These are phyloP conservation scores for Orchestes rusci DNA, from an alignment of 2,888 invertebrate genomes.

Conservation along the genomic window DNA sequence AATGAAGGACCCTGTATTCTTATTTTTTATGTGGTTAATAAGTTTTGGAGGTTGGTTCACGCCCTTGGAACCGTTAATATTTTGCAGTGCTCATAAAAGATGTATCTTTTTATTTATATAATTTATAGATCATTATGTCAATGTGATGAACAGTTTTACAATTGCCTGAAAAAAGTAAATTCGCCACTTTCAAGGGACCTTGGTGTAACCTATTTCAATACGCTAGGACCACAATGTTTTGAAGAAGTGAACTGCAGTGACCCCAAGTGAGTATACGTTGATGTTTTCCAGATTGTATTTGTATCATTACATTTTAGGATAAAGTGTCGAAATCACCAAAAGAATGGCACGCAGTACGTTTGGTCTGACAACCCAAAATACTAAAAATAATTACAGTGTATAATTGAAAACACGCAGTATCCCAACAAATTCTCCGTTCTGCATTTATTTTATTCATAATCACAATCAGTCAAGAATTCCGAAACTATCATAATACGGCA, in stretches of 20 bases:
- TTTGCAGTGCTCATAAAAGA: no score
- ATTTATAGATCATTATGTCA: constrained; percentile 58
- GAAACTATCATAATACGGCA: constrained; percentile 37
- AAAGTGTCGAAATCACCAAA: constrained; percentile 3
- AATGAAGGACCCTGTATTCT: no score
- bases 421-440: no score
- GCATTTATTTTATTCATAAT: no score
- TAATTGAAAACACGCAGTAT: no score
- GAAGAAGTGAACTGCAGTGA: constrained; percentile 30
- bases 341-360: constrained; percentile 42
- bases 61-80: no score
- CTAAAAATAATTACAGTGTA: constrained; percentile 32
- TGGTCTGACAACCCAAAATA: constrained; percentile 57
- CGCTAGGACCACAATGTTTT: constrained; percentile 67
- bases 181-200: constrained; percentile 52
- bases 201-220: constrained; percentile 65
- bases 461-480: constrained; percentile 35
- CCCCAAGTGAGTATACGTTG: constrained; percentile 7
- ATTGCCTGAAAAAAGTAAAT: constrained; percentile 55
- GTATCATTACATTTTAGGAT: constrained; percentile 12
- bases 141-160: constrained; percentile 61
- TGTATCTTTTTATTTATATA: constrained; percentile 1
- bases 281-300: constrained; percentile 37
- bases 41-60: no score
- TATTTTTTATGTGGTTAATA: no score